Conservation (phyloP, 2,113 vertebrate species). For the Bambusicola thoracicus region DNA sequence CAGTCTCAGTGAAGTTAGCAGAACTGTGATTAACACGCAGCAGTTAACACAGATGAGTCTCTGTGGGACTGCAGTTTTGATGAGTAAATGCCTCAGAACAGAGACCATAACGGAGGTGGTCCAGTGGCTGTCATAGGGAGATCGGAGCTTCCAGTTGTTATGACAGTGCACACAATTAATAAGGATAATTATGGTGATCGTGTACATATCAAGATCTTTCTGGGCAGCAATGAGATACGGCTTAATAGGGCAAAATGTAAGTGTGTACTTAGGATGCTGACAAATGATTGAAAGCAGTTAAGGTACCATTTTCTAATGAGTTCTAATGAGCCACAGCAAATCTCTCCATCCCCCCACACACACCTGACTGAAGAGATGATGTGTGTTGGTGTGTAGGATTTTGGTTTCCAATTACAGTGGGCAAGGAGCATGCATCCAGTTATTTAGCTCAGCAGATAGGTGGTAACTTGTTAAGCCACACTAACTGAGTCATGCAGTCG, state of each 20-base stretch:
- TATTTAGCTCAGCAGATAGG: background rate
- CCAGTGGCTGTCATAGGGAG: background rate
- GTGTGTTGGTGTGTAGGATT: background rate
- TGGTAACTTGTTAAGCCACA: background rate
- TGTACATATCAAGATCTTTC: background rate
- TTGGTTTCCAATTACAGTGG: background rate
- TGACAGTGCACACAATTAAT: background rate
- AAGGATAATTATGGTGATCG: background rate
- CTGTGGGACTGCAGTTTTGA: background rate
- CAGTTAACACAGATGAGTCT: background rate
- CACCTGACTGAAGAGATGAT: background rate
- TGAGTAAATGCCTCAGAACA: background rate
- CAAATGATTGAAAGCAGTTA: background rate
- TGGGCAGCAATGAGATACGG: background rate
- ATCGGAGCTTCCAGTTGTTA: background rate
- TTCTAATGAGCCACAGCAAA: background rate
- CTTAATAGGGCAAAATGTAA: background rate
- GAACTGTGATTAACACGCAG: background rate
- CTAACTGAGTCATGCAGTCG: background rate
- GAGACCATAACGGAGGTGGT: background rate
- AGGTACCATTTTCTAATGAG: background rate
- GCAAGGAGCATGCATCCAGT: background rate
- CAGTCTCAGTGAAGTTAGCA: background rate
- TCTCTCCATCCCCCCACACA: background rate
- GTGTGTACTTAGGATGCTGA: background rate